These are phyloP conservation scores for Synergus gifuensis DNA, from an alignment of 2,888 invertebrate genomes.

Conservation along the genomic window DNA sequence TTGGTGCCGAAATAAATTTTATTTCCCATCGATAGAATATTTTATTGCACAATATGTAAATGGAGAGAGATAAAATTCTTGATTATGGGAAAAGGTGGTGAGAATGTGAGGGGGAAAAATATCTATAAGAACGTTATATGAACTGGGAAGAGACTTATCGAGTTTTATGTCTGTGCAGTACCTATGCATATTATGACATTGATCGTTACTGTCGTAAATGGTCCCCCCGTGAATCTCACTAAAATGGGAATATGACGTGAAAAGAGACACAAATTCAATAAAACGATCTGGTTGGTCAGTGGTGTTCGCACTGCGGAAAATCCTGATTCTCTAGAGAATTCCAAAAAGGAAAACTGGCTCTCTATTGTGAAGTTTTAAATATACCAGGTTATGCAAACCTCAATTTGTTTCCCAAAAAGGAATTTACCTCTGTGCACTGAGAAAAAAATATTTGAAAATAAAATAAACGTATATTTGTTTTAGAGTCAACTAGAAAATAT, in stretches of 20 bases:
- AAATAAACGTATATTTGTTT: too few relatives aligned
- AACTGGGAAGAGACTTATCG: constrained; percentile 16
- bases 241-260: not conserved
- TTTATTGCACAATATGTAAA: constrained; percentile 15
- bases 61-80: not conserved
- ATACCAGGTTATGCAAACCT: not conserved
- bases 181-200: constrained; percentile 23
- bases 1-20: constrained; percentile 1
- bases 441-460: too few relatives aligned
- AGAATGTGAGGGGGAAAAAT: constrained; percentile 5
- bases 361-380: not conserved
- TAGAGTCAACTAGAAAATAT: too few relatives aligned
- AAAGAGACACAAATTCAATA: not conserved
- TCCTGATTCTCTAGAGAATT: not conserved
- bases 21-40: not conserved
- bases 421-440: too few relatives aligned
- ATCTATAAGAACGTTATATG: constrained; percentile 21
- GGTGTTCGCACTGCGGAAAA: not conserved
- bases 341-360: not conserved
- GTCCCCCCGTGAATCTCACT: not conserved
- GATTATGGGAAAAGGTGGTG: constrained; percentile 23
- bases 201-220: not conserved
- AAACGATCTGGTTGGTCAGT: not conserved
- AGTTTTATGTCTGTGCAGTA: constrained; percentile 18
- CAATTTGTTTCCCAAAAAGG: not conserved